Evolutionary conservation across 2,797 vertebrate genomes (phyloP).

Genomic region (Takifugu rubripes): DNA sequence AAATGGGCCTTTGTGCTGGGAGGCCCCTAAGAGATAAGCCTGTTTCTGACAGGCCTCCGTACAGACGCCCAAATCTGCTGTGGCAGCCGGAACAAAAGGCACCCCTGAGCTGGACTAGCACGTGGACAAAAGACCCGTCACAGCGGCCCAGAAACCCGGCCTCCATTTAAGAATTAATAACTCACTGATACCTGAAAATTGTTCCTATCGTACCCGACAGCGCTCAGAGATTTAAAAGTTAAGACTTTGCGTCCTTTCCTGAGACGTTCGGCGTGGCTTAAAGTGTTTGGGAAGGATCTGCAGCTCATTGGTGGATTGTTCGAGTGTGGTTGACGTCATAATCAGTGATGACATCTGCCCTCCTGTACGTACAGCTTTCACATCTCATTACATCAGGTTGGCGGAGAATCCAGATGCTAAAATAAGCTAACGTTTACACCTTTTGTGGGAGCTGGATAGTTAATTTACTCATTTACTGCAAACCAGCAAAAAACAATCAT

Average conservation of each 20-base stretch:
- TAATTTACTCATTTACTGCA: too few relatives aligned
- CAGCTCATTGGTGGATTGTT: neutral
- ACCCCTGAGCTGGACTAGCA: slow-evolving; percentile 51
- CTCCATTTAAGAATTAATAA: slow-evolving; percentile 54
- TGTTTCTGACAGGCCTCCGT: slow-evolving; percentile 74
- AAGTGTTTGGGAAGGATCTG: neutral
- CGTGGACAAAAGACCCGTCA: slow-evolving; percentile 53
- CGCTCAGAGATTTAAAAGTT: neutral
- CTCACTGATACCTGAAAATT: slow-evolving; percentile 24
- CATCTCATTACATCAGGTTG: too few relatives aligned
- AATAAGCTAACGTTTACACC: too few relatives aligned
- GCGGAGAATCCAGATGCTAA: too few relatives aligned
- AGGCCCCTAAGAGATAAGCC: slow-evolving; percentile 75
- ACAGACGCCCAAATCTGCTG: slow-evolving; percentile 71
- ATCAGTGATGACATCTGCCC: slow-evolving; percentile 1
- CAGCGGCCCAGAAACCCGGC: slow-evolving; percentile 29
- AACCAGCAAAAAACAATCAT: too few relatives aligned
- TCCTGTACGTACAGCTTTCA: too few relatives aligned
- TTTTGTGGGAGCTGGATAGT: too few relatives aligned
- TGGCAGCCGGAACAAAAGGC: slow-evolving; percentile 76
- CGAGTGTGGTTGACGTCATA: slow-evolving; percentile 7
- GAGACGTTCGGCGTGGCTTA: slow-evolving; percentile 1
- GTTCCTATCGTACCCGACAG: slow-evolving; percentile 19
- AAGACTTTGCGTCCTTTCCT: neutral
- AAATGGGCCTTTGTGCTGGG: slow-evolving; percentile 72